Conservation (phyloP, 1,140 invertebrate species). For the Ectropis grisescens region DNA sequence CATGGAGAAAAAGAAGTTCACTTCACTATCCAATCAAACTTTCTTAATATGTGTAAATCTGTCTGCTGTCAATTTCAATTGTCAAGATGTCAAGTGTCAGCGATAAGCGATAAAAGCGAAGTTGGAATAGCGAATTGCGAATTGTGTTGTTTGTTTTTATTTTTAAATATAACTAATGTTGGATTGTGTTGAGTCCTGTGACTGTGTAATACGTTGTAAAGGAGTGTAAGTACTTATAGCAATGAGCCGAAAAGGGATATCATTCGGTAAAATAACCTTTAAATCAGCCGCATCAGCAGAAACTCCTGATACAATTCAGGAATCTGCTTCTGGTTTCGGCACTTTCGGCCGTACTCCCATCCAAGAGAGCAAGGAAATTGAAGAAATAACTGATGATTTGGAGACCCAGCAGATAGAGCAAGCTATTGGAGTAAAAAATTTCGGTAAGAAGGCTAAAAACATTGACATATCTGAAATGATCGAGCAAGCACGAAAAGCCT, state of each 20-base stretch:
- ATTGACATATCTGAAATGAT: conserved; percentile 78
- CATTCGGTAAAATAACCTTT: conserved; percentile 64
- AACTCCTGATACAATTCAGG: conserved; percentile 6
- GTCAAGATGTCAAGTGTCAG: too few species aligned
- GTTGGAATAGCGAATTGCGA: too few species aligned
- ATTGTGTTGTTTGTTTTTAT: too few species aligned
- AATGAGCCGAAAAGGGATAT: conserved; percentile 63
- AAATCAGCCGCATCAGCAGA: conserved; percentile 13
- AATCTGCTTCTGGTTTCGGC: conserved; percentile 70
- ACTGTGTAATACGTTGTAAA: too few species aligned
- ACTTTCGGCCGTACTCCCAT: conserved; percentile 71
- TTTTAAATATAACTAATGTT: too few species aligned
- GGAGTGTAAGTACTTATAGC: too few species aligned
- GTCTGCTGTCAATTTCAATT: too few species aligned
- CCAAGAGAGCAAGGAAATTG: conserved; percentile 71
- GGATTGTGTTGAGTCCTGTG: too few species aligned
- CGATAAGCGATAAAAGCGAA: too few species aligned
- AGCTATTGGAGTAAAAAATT: conserved; percentile 82
- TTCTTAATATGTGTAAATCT: too few species aligned
- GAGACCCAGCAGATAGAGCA: conserved; percentile 77
- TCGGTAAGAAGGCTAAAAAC: conserved; percentile 83
- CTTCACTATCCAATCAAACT: too few species aligned
- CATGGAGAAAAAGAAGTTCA: too few species aligned
- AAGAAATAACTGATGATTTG: conserved; percentile 77
- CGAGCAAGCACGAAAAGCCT: conserved; percentile 65